phyloP scores from a whole-genome alignment of 2,888 invertebrate genomes.

The Pristionchus mayeri region DNA sequence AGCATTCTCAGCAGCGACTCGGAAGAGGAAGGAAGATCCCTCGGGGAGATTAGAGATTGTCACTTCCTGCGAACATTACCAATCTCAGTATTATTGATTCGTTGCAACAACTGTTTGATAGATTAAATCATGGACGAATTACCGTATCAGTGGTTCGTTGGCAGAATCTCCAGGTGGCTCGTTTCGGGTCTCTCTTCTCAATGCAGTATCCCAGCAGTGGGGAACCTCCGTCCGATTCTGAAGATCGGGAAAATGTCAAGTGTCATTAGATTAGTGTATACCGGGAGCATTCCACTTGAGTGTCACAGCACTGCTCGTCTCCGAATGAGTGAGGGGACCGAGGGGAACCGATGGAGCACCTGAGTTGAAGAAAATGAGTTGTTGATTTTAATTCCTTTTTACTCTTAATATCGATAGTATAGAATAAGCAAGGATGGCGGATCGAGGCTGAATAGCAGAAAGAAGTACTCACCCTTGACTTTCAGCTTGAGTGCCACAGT shows the following conservation, averaged over 20 bases:
- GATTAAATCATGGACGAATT: not conserved
- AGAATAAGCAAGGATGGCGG: too few relatives aligned
- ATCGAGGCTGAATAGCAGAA: too few relatives aligned
- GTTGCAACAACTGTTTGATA: not conserved
- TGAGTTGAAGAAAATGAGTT: too few relatives aligned
- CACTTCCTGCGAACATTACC: slow-evolving; percentile 72
- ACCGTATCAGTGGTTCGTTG: slow-evolving; percentile 59
- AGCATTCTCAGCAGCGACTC: slow-evolving; percentile 90
- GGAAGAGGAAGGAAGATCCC: slow-evolving; percentile 91
- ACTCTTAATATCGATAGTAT: too few relatives aligned
- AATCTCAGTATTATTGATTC: not conserved
- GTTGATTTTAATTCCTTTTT: too few relatives aligned
- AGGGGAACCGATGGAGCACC: slow-evolving; percentile 65
- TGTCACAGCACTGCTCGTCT: slow-evolving; percentile 53
- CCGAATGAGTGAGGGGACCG: slow-evolving; percentile 59
- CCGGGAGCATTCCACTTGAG: slow-evolving; percentile 64
- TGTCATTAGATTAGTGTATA: not conserved
- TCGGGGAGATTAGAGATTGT: slow-evolving; percentile 70
- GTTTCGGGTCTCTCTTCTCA: slow-evolving; percentile 64
- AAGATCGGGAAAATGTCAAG: not conserved
- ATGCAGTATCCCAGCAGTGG: slow-evolving; percentile 67
- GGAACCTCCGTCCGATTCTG: slow-evolving; percentile 62
- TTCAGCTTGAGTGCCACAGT: slow-evolving; percentile 84
- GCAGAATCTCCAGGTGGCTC: slow-evolving; percentile 59
- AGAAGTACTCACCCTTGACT: slow-evolving; percentile 84